These are phyloP conservation scores for Rhagoletis zephyria DNA, from an alignment of 1,140 invertebrate genomes.

Conservation along the genomic window DNA sequence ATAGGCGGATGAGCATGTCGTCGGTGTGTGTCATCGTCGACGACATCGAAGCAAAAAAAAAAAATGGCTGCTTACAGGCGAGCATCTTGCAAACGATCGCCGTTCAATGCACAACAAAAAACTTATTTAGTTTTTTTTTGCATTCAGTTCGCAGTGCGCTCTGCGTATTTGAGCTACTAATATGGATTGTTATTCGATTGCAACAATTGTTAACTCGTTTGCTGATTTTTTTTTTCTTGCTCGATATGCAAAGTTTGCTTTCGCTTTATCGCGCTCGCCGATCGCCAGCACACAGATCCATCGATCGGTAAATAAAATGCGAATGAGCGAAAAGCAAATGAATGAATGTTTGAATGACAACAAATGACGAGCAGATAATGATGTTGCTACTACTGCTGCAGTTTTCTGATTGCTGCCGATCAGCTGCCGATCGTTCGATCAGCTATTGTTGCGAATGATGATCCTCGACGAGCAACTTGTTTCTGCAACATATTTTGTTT, in stretches of 20 bases:
- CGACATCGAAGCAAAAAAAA: slow-evolving; percentile 69
- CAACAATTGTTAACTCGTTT: neutral
- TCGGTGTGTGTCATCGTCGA: slow-evolving; percentile 62
- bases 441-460: slow-evolving; percentile 22
- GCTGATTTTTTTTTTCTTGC: neutral
- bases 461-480: slow-evolving; percentile 16
- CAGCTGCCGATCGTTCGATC: neutral
- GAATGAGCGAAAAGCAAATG: neutral
- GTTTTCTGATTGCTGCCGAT: neutral
- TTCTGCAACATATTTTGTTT: slow-evolving; percentile 36
- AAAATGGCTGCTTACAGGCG: neutral
- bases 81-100: neutral
- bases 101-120: neutral
- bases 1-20: slow-evolving; percentile 72
- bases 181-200: slow-evolving; percentile 49
- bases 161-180: slow-evolving; percentile 12
- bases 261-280: neutral
- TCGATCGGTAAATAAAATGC: neutral
- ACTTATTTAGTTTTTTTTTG: slow-evolving; percentile 16
- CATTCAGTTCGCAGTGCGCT: neutral
- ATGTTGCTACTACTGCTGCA: slow-evolving; percentile 27
- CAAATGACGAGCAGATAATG: slow-evolving; percentile 43
- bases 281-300: neutral
- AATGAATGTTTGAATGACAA: slow-evolving; percentile 40
- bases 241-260: slow-evolving; percentile 38